A percentile compares a stretch with the other conserved stretches of the same genome.
These are phyloP conservation scores for Hetaerina titia DNA, from an alignment of 2,888 invertebrate species.

Conservation along the genomic window DNA sequence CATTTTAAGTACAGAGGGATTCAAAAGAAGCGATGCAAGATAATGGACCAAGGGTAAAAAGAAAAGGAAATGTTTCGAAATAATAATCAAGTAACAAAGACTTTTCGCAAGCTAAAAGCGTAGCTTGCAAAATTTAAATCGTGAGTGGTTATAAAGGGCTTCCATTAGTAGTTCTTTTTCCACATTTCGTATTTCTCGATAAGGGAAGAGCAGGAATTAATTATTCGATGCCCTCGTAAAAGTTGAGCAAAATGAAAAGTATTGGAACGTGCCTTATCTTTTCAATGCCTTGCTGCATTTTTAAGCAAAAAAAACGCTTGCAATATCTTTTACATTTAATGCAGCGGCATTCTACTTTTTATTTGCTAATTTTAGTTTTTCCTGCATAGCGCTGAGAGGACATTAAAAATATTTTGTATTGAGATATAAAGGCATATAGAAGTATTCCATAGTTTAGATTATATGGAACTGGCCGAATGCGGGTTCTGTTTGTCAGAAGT, in stretches of 20 bases:
- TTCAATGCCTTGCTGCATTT: neutral
- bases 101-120: neutral
- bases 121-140: neutral
- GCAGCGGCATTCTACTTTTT: neutral
- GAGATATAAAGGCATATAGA: too few relatives aligned
- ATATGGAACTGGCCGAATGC: too few relatives aligned
- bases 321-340: neutral
- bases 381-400: too few relatives aligned
- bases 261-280: neutral
- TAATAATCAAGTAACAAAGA: neutral
- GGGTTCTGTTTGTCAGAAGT: too few relatives aligned
- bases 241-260: neutral
- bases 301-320: neutral
- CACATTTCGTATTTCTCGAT: neutral
- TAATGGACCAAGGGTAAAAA: neutral
- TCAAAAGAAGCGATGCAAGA: neutral
- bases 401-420: too few relatives aligned
- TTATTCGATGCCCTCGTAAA: neutral
- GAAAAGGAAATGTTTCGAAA: neutral
- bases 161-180: neutral
- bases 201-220: constrained; percentile 8
- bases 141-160: neutral
- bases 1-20: neutral
- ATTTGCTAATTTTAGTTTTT: neutral
- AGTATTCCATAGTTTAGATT: too few relatives aligned